Evolutionary conservation across 37 sponge, comb jelly and placozoan genomes (phyloP), one percentile per base, ranked within the genome.

Genomic region (Oopsacas minuta): DNA sequence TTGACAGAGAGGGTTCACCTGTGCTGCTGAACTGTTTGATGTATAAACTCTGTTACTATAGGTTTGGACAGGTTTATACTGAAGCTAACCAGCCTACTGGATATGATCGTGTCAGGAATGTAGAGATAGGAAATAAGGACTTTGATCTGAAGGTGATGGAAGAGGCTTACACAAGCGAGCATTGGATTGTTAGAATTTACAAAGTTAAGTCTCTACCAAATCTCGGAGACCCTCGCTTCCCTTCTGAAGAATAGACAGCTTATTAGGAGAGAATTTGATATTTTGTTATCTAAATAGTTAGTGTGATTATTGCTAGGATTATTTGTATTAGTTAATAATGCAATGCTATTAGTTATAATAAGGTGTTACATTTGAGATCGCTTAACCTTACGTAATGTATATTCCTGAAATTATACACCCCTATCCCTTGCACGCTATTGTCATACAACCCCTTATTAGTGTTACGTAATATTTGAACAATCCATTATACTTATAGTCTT

Each of bases 31-130:
- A 97, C 89, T 94, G 94, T 42, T 95, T 97, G 83, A 97, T 97
- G 97, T 97, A 97, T 89, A 97, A 97, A 88, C 91, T 97, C 90
- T 97, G 97, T 84, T 97, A 97, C 93, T 97, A 97, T 85, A 86
- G 95, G 39, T 97, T 94, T 82, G 94, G 94, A 83, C 85, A 94
- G 82, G 92, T 93, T 39, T 95, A 95, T 86, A 95, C 96, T 81
- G 94, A 95, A 39, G 20, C 82, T 88, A 95, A 95, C 36, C 94
- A 94, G 69, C 98, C 98, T 0, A 90, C 91, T 83, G 98, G 98
- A 83, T 97, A 94, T 87, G 98, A 97, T 81, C 82, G 98, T 42
- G 98, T 97, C 28, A 46, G 98, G 15, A 97, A 97, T 90, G 92
- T 93, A 52, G 98, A 97, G 87, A 94, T 97, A 69, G 98, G 98